Conservation (phyloP, 2,113 vertebrate species). For the Sorex araneus region DNA sequence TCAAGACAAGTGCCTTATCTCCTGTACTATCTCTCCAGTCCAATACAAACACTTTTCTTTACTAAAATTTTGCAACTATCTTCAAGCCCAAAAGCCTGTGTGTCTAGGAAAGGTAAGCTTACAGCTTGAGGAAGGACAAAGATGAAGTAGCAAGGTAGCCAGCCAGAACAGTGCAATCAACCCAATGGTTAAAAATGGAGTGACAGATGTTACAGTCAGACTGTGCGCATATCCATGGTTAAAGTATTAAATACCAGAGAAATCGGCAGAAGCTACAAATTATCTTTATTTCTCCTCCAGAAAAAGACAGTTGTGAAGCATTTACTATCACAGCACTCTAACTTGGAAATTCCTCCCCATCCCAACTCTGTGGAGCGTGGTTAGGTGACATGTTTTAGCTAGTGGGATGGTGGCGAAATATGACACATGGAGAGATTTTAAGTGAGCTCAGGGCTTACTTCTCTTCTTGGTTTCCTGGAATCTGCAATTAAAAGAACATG, state of each 20-base stretch:
- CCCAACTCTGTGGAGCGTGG: not conserved
- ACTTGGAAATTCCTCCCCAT: not conserved
- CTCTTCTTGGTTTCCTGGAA: not conserved
- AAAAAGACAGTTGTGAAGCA: not conserved
- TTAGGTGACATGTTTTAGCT: not conserved
- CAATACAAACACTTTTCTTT: not conserved
- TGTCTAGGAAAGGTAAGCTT: too few species aligned
- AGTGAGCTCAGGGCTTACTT: not conserved
- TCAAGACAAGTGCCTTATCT: too few species aligned
- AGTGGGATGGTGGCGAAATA: not conserved
- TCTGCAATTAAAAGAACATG: not conserved
- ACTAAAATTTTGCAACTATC: slow-evolving; percentile 4
- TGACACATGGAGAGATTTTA: not conserved
- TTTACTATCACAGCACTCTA: not conserved
- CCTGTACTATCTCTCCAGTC: not conserved
- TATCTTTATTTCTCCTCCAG: not conserved
- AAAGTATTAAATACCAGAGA: not conserved
- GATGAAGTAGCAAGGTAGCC: too few species aligned
- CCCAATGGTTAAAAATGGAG: too few species aligned
- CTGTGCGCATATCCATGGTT: not conserved
- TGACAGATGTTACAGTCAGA: too few species aligned
- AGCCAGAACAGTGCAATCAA: too few species aligned
- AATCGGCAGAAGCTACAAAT: slow-evolving; percentile 8
- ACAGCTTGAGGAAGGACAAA: too few species aligned
- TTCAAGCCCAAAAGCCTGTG: not conserved